A percentile compares a stretch with the other conserved stretches of the same genome.
Evolutionary conservation across 2,113 vertebrate genomes (phyloP).

Genomic region (Epinephelus fuscoguttatus): DNA sequence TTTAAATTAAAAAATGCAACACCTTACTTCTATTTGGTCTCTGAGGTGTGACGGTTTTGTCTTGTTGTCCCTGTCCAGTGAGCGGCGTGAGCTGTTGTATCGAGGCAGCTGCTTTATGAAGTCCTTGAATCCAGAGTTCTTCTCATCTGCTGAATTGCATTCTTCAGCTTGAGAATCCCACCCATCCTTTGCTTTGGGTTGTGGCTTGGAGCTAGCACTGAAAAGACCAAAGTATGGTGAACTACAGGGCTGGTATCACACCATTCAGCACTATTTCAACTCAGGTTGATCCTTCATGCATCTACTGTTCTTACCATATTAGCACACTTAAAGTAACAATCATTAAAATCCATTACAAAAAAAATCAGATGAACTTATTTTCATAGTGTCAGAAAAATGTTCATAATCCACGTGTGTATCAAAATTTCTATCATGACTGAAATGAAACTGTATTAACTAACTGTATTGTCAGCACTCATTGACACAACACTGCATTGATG

Average conservation of each 20-base stretch:
- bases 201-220: slow-evolving; percentile 21
- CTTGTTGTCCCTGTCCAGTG: slow-evolving; percentile 44
- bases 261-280: not conserved
- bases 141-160: slow-evolving; percentile 75
- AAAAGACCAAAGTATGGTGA: not conserved
- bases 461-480: not conserved
- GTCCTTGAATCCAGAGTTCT: slow-evolving; percentile 75
- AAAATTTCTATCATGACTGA: not conserved
- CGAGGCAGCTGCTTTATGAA: slow-evolving; percentile 75
- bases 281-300: not conserved
- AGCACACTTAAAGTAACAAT: not conserved
- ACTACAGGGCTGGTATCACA: not conserved
- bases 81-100: not conserved
- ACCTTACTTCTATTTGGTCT: slow-evolving; percentile 47
- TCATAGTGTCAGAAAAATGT: not conserved
- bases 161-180: slow-evolving; percentile 67
- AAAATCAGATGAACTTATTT: not conserved
- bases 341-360: not conserved
- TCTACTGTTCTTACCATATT: not conserved
- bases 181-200: slow-evolving; percentile 53
- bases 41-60: not conserved
- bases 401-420: not conserved
- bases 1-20: not conserved
- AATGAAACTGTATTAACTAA: not conserved
- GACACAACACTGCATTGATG: not conserved